Base-by-base conservation (phyloP, 2,113 vertebrate species). In the Gracilinanus agilis region DNA sequence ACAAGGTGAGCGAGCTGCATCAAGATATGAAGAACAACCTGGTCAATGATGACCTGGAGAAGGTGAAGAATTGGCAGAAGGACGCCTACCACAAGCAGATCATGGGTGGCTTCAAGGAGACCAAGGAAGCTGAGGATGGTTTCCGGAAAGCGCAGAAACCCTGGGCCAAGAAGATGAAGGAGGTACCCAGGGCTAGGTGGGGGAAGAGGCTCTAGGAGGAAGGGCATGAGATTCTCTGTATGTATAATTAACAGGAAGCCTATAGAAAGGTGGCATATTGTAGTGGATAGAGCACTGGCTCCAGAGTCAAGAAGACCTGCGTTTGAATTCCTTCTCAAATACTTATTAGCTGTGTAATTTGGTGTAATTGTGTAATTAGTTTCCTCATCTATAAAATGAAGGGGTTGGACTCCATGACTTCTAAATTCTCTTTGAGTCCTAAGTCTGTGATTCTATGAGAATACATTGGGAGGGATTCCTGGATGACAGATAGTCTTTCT, bases 11-110 rank as follows among this genome's bases (percentile, higher is more conserved):
- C 0, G 99, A 99, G 97, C 98, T 99, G 97, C 99, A 99, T 97
- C 99, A 99, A 98, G 99, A 99, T 0, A 98, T 99, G 98, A 99
- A 99, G 99, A 99, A 99, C 98, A 99, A 98, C 94, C 98, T 99
- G 97, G 90, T 99, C 97, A 99, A 99, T 0, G 99, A 99, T 0
- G 99, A 99, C 92, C 98, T 99, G 0, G 99, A 99, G 98, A 99
- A 99, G 97, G 99, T 99, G 96, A 99, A 99, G 99, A 99, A 99
- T 98, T 99, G 99, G 99, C 99, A 99, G 99, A 99, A 99, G 98
- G 99, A 99, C 0, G 99, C 99, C 49, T 99, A 99, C 97, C 99
- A 99, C 98, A 99, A 99, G 98, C 99, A 99, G 97, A 99, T 99
- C 98, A 99, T 99, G 93, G 99, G 99, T 0, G 99, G 99, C 96